A percentile compares a stretch with the other conserved stretches of the same genome.
Evolutionary conservation across 1,140 invertebrate genomes (phyloP).

Genomic region (Tetramorium parvispinum): DNA sequence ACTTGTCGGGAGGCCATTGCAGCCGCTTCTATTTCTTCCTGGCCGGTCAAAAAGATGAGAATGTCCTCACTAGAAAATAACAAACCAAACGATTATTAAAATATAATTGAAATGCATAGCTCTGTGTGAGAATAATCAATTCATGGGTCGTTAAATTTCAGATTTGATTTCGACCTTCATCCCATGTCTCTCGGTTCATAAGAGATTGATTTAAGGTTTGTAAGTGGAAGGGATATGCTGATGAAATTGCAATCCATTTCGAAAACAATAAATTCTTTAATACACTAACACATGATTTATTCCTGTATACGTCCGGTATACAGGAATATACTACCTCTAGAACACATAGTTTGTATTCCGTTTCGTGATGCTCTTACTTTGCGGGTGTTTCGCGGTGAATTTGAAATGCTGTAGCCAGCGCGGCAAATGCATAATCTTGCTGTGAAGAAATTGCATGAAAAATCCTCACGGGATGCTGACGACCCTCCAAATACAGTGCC

Average conservation of each 20-base stretch:
- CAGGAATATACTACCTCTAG: too few species aligned
- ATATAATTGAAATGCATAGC: neutral
- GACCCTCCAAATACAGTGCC: conserved; percentile 95
- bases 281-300: neutral
- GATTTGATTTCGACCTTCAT: neutral
- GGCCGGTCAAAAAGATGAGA: conserved; percentile 98
- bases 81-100: neutral
- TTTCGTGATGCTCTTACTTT: conserved; percentile 87
- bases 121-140: neutral
- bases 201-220: neutral
- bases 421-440: conserved; percentile 94
- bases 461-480: conserved; percentile 94
- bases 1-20: conserved; percentile 91
- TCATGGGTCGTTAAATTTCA: neutral
- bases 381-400: conserved; percentile 93
- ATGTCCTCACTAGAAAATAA: conserved; percentile 91
- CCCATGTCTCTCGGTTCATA: neutral
- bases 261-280: conserved; percentile 1
- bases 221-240: neutral
- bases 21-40: conserved; percentile 98
- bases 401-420: conserved; percentile 95
- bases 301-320: neutral
- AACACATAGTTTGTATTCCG: neutral
- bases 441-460: conserved; percentile 91
- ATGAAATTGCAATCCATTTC: neutral